Base-by-base conservation (phyloP, 2,113 vertebrate genomes). In the Microtus montanus region DNA sequence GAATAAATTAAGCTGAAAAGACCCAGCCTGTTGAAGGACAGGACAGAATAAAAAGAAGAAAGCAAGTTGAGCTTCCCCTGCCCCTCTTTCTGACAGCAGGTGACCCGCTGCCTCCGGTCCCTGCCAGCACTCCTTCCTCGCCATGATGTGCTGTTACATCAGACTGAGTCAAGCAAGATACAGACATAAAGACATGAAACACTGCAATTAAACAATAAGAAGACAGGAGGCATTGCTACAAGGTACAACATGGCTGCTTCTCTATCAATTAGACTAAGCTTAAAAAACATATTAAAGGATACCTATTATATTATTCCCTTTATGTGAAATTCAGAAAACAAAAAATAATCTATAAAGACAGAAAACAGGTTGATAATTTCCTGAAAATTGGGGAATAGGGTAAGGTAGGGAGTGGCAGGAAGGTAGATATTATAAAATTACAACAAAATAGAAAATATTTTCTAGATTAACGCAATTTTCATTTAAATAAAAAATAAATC, bases 251-350 rank as follows among this genome's bases (percentile, higher is more conserved):
- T 83, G 71, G 12, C 73, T 61, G n/a, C 28, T 49, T 80, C 20
- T 91, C 66, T 82, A 75, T 54, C 75, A 83, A 89, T 73, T 70
- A 83, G 38, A 30, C 15, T 79, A 75, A 68, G 61, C 61, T 66
- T 77, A 68, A 80, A 24, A 24, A 95, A 54, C 78, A 82, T 22
- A 93, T 87, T 63, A 85, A 92, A 87, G n/a, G 68, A 11, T 26
- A 28, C 38, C 22, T 14, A 26, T 66, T 75, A 38, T 28, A 75
- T 85, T 26, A 92, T 71, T 77, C 20, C 5, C 66, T 75, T 68
- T 68, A 74, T 17, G 90, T 84, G 28, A 74, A 87, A 84, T 71
- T 90, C 5, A 68, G n/a, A 49, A 74, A 83, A 86, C 28, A 17
- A 26, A 84, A 79, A 92, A 38, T 54, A 49, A 92, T 61, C 64